phyloP scores from a whole-genome alignment of 2,888 invertebrate genomes.

The Palloptera scutellata region DNA sequence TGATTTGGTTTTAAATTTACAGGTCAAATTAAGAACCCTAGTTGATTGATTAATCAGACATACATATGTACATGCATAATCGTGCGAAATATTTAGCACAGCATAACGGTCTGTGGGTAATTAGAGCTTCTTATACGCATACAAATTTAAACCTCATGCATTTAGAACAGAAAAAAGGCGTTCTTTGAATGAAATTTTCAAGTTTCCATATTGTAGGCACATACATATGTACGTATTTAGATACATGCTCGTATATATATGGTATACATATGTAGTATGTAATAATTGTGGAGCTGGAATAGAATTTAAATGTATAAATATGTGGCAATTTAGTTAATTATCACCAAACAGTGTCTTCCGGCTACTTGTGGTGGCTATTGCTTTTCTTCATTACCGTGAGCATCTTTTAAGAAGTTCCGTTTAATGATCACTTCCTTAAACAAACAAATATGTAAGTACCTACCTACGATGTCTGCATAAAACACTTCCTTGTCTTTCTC shows the following conservation, averaged over 20 bases:
- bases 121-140: conserved; percentile 12
- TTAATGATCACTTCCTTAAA: conserved; percentile 23
- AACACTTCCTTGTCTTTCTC: too few species aligned
- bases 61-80: not conserved
- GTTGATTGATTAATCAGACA: too few species aligned
- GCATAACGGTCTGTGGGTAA: conserved; percentile 27
- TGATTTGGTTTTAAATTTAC: too few species aligned
- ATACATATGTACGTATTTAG: too few species aligned
- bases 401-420: too few species aligned
- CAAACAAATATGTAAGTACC: conserved; percentile 12
- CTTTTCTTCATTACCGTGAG: not conserved
- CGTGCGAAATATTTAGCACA: conserved; percentile 27
- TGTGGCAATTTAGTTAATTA: not conserved
- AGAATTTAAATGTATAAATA: too few species aligned
- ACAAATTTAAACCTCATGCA: not conserved
- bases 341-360: not conserved
- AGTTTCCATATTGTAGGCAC: too few species aligned
- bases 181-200: too few species aligned
- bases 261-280: too few species aligned
- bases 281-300: too few species aligned
- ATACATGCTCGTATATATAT: too few species aligned
- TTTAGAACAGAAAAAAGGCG: too few species aligned
- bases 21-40: conserved; percentile 8
- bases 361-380: not conserved
- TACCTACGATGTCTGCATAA: not conserved